A percentile compares a stretch with the other conserved stretches of the same genome.
Evolutionary conservation across 64 coral and sea anemone genomes (phyloP).

Genomic region (Montipora foliosa): DNA sequence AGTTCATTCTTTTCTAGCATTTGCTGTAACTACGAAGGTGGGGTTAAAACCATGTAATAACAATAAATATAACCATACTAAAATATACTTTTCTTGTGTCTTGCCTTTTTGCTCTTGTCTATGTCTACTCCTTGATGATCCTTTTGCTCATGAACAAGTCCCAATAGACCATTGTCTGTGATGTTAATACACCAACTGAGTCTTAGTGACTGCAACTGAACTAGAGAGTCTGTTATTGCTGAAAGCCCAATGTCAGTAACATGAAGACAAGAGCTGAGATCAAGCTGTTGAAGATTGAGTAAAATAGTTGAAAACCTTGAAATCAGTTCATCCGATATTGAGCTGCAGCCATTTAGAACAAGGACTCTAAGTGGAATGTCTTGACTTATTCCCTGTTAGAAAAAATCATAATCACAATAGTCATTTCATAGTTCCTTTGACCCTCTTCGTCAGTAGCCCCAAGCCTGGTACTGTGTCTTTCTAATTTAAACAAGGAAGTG

Average conservation of each 20-base stretch:
- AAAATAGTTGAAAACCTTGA: conserved; percentile 40
- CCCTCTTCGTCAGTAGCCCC: background rate
- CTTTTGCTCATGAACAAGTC: conserved; percentile 35
- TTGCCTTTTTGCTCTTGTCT: background rate
- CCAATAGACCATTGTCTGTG: conserved; percentile 82
- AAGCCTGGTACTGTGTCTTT: no score
- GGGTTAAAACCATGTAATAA: no score
- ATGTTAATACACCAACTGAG: conserved; percentile 94
- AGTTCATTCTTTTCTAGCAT: no score
- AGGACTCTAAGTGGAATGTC: conserved; percentile 59
- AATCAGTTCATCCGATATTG: conserved; percentile 64
- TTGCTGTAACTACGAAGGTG: no score
- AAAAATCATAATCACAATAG: background rate
- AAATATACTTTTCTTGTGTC: background rate
- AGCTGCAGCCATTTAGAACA: conserved; percentile 85
- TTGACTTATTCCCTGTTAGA: conserved; percentile 24
- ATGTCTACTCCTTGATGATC: background rate
- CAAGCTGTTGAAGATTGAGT: conserved; percentile 76
- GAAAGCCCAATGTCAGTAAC: conserved; percentile 75
- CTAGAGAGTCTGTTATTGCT: conserved; percentile 42
- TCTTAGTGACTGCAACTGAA: conserved; percentile 61
- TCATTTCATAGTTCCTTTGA: background rate
- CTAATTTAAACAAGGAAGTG: no score
- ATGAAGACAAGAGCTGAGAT: conserved; percentile 86
- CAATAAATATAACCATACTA: no score